Evolutionary conservation across 2,797 vertebrate genomes (phyloP).

Genomic region (Erpetoichthys calabaricus): DNA sequence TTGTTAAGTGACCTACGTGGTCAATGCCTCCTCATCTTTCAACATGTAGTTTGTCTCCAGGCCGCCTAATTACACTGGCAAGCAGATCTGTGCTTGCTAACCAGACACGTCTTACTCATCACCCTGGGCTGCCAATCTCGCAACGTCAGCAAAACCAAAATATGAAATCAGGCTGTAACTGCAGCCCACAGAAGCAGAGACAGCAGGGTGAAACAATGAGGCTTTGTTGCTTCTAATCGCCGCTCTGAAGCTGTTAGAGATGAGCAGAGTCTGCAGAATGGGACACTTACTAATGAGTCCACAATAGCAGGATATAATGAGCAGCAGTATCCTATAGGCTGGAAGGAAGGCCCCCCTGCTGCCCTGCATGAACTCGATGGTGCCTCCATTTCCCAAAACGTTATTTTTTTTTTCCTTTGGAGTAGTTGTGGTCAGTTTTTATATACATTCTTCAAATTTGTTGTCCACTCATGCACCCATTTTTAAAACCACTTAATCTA

Average conservation of each 20-base stretch:
- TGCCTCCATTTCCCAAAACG: too few relatives aligned
- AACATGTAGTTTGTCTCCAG: too few relatives aligned
- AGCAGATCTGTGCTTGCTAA: neutral
- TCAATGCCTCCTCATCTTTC: too few relatives aligned
- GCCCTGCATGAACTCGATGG: too few relatives aligned
- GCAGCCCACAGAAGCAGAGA: neutral
- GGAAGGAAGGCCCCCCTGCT: too few relatives aligned
- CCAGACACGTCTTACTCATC: neutral
- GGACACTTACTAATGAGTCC: neutral
- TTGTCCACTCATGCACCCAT: too few relatives aligned
- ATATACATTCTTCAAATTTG: too few relatives aligned
- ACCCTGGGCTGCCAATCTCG: neutral
- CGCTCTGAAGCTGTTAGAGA: neutral
- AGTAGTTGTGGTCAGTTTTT: too few relatives aligned
- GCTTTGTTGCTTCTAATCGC: neutral
- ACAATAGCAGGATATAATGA: neutral
- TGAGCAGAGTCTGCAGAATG: conserved; percentile 1
- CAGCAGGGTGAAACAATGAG: neutral
- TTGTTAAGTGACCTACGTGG: too few relatives aligned
- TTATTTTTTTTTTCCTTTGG: too few relatives aligned
- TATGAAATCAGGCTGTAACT: neutral
- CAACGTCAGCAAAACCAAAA: neutral
- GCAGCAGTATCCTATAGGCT: neutral
- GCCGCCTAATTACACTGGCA: neutral
- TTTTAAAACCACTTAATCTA: too few relatives aligned